Conservation (phyloP, 1,140 invertebrate genomes). For the Formica exsecta region DNA sequence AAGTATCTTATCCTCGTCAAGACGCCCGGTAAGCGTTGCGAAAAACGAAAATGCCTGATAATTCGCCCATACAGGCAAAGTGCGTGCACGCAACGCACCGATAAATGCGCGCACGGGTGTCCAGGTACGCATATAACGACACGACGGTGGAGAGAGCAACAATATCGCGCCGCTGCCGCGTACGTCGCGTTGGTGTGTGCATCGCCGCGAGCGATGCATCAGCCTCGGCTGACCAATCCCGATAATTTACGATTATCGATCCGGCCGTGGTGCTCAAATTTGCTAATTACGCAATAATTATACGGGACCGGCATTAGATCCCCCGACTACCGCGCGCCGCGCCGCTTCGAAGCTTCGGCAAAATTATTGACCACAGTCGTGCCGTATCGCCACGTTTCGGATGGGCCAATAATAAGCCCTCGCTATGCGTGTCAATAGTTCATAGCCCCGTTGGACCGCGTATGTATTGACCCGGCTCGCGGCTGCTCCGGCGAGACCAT, state of each 20-base stretch:
- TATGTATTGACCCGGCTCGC: slow-evolving; percentile 60
- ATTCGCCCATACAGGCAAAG: background rate
- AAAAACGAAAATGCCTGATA: slow-evolving; percentile 16
- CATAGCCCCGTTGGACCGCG: slow-evolving; percentile 64
- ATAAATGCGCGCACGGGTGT: slow-evolving; percentile 24
- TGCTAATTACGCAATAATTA: slow-evolving; percentile 81
- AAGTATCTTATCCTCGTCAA: background rate
- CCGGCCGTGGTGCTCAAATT: slow-evolving; percentile 79
- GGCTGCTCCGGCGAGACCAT: slow-evolving; percentile 4
- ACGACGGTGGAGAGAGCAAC: slow-evolving; percentile 37
- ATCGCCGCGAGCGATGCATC: slow-evolving; percentile 75
- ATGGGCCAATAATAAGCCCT: slow-evolving; percentile 65
- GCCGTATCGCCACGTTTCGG: background rate
- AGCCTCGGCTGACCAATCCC: slow-evolving; percentile 78
- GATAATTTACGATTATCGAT: slow-evolving; percentile 81
- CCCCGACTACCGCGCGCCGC: slow-evolving; percentile 51
- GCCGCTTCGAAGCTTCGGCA: slow-evolving; percentile 19
- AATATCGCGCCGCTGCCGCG: slow-evolving; percentile 55
- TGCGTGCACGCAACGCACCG: background rate
- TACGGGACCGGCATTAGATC: slow-evolving; percentile 76
- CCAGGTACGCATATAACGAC: slow-evolving; percentile 16
- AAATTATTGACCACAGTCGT: slow-evolving; percentile 52
- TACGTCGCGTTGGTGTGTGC: slow-evolving; percentile 46
- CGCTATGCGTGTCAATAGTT: slow-evolving; percentile 73
- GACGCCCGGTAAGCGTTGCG: background rate